A percentile compares a stretch with the other conserved stretches of the same genome.
These are phyloP conservation scores for Rhynchophorus ferrugineus DNA, from an alignment of 1,140 invertebrate species.

Conservation along the genomic window DNA sequence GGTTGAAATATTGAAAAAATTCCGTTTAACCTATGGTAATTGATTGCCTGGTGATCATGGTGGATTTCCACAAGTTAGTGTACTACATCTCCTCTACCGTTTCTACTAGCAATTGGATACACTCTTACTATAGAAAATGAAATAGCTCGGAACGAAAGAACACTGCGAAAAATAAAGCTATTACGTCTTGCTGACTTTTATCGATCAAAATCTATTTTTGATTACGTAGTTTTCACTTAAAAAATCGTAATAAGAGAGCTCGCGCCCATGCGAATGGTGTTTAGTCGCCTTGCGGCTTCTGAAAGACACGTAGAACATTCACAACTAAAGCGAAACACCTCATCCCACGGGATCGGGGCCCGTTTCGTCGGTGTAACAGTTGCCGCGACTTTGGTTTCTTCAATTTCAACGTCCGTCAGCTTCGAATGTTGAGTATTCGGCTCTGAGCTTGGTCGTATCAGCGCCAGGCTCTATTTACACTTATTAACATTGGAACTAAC, in stretches of 20 bases:
- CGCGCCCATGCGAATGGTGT: no score
- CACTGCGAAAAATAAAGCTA: slow-evolving; percentile 4
- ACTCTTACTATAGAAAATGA: slow-evolving; percentile 5
- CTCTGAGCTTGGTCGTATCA: not conserved
- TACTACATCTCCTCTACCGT: not conserved
- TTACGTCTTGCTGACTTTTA: not conserved
- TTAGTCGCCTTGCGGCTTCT: no score
- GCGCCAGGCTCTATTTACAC: slow-evolving; percentile 7
- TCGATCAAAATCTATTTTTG: slow-evolving; percentile 9
- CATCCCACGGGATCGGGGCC: no score
- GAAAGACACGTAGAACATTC: no score
- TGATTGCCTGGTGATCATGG: no score
- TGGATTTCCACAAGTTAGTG: no score
- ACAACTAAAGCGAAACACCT: no score
- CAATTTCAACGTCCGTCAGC: no score
- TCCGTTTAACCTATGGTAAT: no score
- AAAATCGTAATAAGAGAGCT: not conserved
- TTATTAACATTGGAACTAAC: slow-evolving; percentile 10
- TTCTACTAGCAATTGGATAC: slow-evolving; percentile 2
- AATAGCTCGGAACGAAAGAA: not conserved
- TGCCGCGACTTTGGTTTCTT: no score
- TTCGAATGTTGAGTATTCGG: slow-evolving; percentile 9
- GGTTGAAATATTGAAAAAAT: no score
- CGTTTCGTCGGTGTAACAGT: no score
- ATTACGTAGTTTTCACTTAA: not conserved